phyloP scores from a whole-genome alignment of 2,797 vertebrate species.

The Clarias pachynema region DNA sequence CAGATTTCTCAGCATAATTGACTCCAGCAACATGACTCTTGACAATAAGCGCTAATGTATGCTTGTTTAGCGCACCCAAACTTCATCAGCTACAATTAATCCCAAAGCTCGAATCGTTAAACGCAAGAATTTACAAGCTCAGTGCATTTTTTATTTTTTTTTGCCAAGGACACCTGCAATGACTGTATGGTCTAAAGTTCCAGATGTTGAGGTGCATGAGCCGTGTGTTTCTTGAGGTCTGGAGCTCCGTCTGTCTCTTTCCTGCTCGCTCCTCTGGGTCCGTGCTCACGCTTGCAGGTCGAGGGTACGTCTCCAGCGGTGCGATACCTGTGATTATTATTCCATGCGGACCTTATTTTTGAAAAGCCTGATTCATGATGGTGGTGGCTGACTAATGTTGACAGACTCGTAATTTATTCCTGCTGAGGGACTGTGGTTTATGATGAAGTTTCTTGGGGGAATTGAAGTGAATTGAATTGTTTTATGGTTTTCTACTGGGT shows the following conservation, averaged over 20 bases:
- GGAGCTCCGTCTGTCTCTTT: conserved; percentile 17
- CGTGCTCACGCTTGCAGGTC: conserved; percentile 16
- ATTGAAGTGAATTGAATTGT: conserved; percentile 24
- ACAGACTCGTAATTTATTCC: conserved; percentile 33
- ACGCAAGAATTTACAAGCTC: conserved; percentile 47
- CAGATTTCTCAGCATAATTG: conserved; percentile 36
- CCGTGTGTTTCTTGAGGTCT: conserved; percentile 18
- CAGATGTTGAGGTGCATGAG: conserved; percentile 46
- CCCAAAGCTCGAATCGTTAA: conserved; percentile 32
- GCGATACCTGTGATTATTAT: conserved; percentile 44
- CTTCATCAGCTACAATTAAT: conserved; percentile 43
- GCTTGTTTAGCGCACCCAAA: conserved; percentile 38
- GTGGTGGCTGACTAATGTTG: conserved; percentile 24
- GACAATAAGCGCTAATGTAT: conserved; percentile 17
- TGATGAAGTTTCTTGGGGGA: conserved; percentile 18
- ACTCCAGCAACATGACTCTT: conserved; percentile 38
- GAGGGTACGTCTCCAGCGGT: conserved; percentile 17
- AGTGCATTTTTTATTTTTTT: conserved; percentile 34
- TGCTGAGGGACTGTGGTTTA: conserved; percentile 1
- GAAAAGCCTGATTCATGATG: conserved; percentile 37
- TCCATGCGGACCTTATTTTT: conserved; percentile 35
- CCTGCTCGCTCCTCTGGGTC: conserved; percentile 11
- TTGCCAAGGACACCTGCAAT: conserved; percentile 53
- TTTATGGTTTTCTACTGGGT: neutral
- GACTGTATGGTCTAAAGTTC: conserved; percentile 42